Evolutionary conservation across 2,797 vertebrate species (phyloP), one percentile per base, ranked within the genome.

Genomic region (Varecia variegata): DNA sequence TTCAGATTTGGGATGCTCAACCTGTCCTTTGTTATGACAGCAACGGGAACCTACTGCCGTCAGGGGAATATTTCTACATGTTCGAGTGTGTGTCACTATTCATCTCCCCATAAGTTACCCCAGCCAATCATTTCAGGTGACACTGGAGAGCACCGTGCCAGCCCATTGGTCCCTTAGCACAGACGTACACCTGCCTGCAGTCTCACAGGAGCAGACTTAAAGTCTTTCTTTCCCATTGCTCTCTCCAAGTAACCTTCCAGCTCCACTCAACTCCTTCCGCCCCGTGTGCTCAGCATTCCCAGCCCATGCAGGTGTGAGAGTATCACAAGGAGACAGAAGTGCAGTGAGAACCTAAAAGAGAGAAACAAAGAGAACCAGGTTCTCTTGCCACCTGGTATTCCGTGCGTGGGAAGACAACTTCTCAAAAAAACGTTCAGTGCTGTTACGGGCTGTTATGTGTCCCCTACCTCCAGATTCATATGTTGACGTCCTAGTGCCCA

Each of bases 11-110:
- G 50, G 50, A 56, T 1, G n/a, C n/a, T 54, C 50, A 15, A 54
- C 23, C 4, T 38, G n/a, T 38, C 20, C 15, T 2, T 23, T 17
- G 3, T 67, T 4, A 12, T 0, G 8, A 52, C 15, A 40, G n/a
- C 27, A 45, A 43, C 2, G 45, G 30, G 43, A 43, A n/a, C 15
- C 9, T 5, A 2, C n/a, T 2, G 17, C 0, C 0, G 7, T 45
- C 60, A 38, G 38, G 21, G 47, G 15, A 43, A 6, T 0, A 8
- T 0, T 45, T 73, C 56, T n/a, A 3, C 17, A 73, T 20, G 13
- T 11, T 1, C 20, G 5, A 43, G 2, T 3, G 7, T 7, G 21
- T 20, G 1, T n/a, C 23, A 8, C 5, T 4, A 56, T 3, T 6
- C 11, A 77, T 27, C 56, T 30, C 74, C 56, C 70, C 52, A 0